Percentiles rank a stretch among this genome's conserved stretches.
Evolutionary conservation across 2,888 invertebrate genomes (phyloP).

Genomic region (Chorisops tibialis): DNA sequence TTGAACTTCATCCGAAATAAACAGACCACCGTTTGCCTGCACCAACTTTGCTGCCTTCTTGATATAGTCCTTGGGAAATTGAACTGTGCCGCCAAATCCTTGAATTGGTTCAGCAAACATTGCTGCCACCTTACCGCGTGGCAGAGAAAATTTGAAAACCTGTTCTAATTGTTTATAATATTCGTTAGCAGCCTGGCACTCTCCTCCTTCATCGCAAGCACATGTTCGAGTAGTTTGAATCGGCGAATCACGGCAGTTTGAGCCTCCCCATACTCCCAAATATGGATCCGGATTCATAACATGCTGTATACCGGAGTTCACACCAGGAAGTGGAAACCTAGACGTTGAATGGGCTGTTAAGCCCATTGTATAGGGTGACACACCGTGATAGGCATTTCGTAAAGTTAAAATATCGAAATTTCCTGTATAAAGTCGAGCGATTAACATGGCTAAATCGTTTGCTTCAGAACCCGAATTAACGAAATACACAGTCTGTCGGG

Average conservation of each 20-base stretch:
- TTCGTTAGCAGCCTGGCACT: constrained; percentile 71
- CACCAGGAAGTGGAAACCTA: constrained; percentile 69
- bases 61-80: constrained; percentile 85
- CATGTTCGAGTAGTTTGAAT: constrained; percentile 69
- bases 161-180: constrained; percentile 75
- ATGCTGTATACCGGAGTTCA: constrained; percentile 72
- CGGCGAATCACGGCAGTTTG: constrained; percentile 81
- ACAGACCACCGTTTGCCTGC: constrained; percentile 78
- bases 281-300: constrained; percentile 93
- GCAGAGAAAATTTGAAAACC: constrained; percentile 72
- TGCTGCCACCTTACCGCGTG: constrained; percentile 77
- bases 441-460: constrained; percentile 86
- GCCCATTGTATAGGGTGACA: constrained; percentile 80
- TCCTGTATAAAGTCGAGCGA: constrained; percentile 83
- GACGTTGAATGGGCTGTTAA: constrained; percentile 76
- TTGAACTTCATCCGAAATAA: constrained; percentile 93
- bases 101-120: constrained; percentile 95
- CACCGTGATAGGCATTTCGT: constrained; percentile 90
- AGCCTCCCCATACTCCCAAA: constrained; percentile 86
- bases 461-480: constrained; percentile 98
- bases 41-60: constrained; percentile 76
- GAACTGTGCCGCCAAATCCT: constrained; percentile 91
- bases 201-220: constrained; percentile 55
- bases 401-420: constrained; percentile 82
- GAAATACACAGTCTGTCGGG: constrained; percentile 75